Percentiles rank a stretch among this genome's conserved stretches.
Evolutionary conservation across 2,888 invertebrate species (phyloP).

Genomic region (Tachystola acroxantha): DNA sequence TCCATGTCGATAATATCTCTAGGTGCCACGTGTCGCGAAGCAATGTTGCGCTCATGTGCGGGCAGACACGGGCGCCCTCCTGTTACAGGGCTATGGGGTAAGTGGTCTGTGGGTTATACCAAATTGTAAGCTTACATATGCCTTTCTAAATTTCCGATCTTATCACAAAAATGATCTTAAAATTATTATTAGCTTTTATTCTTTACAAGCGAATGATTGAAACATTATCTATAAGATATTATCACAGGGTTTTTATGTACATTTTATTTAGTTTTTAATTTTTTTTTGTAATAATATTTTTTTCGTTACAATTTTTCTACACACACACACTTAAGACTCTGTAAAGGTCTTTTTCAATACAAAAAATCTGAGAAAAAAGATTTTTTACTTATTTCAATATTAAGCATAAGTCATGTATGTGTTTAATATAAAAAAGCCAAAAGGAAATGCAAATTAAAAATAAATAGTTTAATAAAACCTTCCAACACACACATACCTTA

Average conservation of each 20-base stretch:
- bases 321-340: not conserved
- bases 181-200: constrained; percentile 1
- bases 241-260: constrained; percentile 10
- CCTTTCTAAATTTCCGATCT: not conserved
- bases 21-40: too few relatives aligned
- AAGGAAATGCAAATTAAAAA: constrained; percentile 11
- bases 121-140: not conserved
- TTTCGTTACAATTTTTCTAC: not conserved
- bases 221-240: constrained; percentile 15
- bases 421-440: constrained; percentile 5
- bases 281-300: not conserved
- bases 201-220: constrained; percentile 1
- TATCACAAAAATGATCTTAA: constrained; percentile 5
- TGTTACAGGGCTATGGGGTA: too few relatives aligned
- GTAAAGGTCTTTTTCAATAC: constrained; percentile 3
- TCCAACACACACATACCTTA: constrained; percentile 11
- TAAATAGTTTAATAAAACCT: constrained; percentile 4
- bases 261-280: not conserved
- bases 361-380: constrained; percentile 2
- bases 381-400: constrained; percentile 1
- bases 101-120: too few relatives aligned
- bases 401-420: constrained; percentile 8
- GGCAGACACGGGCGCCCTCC: too few relatives aligned
- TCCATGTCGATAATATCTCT: too few relatives aligned
- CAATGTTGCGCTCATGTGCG: too few relatives aligned